Percentiles rank a stretch among this genome's conserved stretches.
Conservation (phyloP, 53 echinoderm and acorn worm species). For the Mesocentrotus franciscanus region DNA sequence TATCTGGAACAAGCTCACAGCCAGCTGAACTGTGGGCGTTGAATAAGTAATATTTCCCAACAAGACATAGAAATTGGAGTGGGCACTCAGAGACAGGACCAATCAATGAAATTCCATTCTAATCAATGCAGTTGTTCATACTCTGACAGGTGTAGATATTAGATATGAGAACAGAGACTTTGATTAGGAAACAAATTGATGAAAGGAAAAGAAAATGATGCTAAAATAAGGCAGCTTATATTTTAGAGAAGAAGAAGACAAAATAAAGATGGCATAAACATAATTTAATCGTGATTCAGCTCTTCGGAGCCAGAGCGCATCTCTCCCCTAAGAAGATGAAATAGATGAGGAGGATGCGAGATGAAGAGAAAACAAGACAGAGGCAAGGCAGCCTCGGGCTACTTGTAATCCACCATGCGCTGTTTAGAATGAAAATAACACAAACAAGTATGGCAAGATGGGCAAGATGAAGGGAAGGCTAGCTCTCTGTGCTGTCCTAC, state of each 20-base stretch:
- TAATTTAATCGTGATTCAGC: not conserved
- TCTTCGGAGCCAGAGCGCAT: not conserved
- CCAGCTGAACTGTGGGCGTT: constrained; percentile 6
- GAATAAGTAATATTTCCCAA: not conserved
- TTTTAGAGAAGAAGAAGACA: not conserved
- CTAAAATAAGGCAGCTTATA: not conserved
- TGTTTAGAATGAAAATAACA: constrained; percentile 51
- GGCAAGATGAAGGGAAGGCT: not conserved
- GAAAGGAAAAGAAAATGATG: not conserved
- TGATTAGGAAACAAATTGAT: not conserved
- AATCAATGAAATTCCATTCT: not conserved
- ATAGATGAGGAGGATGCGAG: constrained; percentile 36
- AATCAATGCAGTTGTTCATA: not conserved
- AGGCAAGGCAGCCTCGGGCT: constrained; percentile 20
- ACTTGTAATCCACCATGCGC: constrained; percentile 38
- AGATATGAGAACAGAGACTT: not conserved
- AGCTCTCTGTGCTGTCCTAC: not conserved
- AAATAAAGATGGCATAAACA: not conserved
- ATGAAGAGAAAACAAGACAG: constrained; percentile 7
- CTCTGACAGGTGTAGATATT: not conserved
- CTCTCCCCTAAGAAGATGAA: constrained; percentile 1
- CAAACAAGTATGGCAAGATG: not conserved
- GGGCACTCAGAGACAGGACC: not conserved
- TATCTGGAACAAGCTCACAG: not conserved
- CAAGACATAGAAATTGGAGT: not conserved